These are phyloP conservation scores for Protonibea diacanthus DNA, from an alignment of 2,797 vertebrate species.

Conservation along the genomic window DNA sequence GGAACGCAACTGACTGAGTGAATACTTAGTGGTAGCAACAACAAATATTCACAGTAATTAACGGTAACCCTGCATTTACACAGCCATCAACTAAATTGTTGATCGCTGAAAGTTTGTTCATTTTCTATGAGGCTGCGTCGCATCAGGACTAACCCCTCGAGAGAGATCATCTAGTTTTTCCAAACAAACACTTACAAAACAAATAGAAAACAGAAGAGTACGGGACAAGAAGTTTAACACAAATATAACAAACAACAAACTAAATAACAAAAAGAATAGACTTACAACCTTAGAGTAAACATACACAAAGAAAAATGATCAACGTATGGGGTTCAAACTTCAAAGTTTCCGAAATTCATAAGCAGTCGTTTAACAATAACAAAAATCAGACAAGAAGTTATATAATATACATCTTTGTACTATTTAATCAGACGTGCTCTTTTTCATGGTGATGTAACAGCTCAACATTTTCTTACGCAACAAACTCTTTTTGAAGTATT, in stretches of 20 bases:
- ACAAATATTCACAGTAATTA: neutral
- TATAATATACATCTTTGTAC: neutral
- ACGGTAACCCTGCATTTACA: neutral
- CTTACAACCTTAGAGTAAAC: too few relatives aligned
- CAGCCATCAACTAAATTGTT: neutral
- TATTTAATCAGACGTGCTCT: conserved; percentile 6
- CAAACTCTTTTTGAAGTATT: neutral
- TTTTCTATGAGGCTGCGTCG: neutral
- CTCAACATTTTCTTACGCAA: neutral
- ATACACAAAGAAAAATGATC: too few relatives aligned
- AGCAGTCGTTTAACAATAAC: neutral
- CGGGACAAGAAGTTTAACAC: too few relatives aligned
- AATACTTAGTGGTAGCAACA: neutral
- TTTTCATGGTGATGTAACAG: neutral
- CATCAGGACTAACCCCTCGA: too few relatives aligned
- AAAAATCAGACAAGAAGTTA: neutral
- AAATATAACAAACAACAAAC: too few relatives aligned
- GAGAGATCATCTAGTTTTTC: too few relatives aligned
- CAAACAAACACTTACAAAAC: too few relatives aligned
- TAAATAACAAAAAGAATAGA: too few relatives aligned
- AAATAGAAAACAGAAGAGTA: too few relatives aligned
- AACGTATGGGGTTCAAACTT: neutral
- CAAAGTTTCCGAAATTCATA: neutral
- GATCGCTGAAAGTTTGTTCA: neutral
- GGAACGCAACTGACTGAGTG: neutral